These are phyloP conservation scores for Aldabrachelys gigantea DNA, from an alignment of 2,113 vertebrate species.

Conservation along the genomic window DNA sequence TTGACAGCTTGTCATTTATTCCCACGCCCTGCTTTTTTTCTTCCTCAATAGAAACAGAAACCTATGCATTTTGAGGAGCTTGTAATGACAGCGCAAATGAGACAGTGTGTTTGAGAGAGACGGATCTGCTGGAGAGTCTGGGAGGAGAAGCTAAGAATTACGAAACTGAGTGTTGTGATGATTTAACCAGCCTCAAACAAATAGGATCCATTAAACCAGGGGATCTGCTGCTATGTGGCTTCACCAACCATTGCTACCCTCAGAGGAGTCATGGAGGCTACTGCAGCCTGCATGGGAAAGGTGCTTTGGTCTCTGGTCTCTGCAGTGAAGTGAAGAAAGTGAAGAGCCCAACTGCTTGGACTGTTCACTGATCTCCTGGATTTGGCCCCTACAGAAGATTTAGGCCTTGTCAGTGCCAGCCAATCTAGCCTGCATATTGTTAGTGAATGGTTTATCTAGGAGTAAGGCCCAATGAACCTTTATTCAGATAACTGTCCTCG, in stretches of 20 bases:
- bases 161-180: not conserved
- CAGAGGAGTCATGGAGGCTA: not conserved
- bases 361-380: not conserved
- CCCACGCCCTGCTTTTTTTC: not conserved
- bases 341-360: not conserved
- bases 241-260: not conserved
- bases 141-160: not conserved
- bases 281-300: not conserved
- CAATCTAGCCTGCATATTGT: not conserved
- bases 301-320: not conserved
- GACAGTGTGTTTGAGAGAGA: not conserved
- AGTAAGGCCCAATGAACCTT: not conserved
- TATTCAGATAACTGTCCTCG: not conserved
- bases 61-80: conserved; percentile 11
- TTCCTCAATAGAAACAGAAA: conserved; percentile 14
- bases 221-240: not conserved
- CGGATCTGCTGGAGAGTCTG: not conserved
- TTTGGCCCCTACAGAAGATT: not conserved
- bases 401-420: not conserved
- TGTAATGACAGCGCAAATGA: conserved; percentile 5
- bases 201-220: not conserved
- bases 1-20: conserved; percentile 63
- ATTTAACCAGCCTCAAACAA: not conserved
- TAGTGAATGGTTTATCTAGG: not conserved
- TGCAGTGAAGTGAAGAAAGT: not conserved